Evolutionary conservation across 2,888 invertebrate genomes (phyloP).

Genomic region (Copidosoma aretas): DNA sequence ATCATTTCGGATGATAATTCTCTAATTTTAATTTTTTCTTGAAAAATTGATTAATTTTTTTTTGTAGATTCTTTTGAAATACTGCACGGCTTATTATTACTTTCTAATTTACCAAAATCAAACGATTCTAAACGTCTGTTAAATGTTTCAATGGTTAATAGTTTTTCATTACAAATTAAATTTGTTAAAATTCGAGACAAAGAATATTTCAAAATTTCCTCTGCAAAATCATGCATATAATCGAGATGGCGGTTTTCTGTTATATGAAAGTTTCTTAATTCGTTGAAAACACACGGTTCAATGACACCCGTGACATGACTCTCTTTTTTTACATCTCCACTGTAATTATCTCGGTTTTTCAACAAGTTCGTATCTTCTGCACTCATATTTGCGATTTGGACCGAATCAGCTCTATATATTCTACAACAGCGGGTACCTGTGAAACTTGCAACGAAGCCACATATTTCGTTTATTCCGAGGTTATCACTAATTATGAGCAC

Average conservation of each 20-base stretch:
- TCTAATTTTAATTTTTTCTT: conserved; percentile 18
- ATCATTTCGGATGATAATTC: conserved; percentile 36
- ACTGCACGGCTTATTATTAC: conserved; percentile 19
- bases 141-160: conserved; percentile 19
- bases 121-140: too few relatives aligned
- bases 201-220: conserved; percentile 19
- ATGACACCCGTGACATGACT: conserved; percentile 28
- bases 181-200: conserved; percentile 22
- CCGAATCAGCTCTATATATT: neutral
- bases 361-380: conserved; percentile 7
- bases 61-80: conserved; percentile 10
- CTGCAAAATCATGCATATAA: neutral
- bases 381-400: conserved; percentile 24
- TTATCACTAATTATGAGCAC: neutral
- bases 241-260: conserved; percentile 20
- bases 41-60: neutral
- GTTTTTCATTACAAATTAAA: conserved; percentile 13
- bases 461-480: neutral
- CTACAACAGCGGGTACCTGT: neutral
- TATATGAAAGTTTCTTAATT: conserved; percentile 31
- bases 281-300: conserved; percentile 34
- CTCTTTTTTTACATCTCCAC: conserved; percentile 20
- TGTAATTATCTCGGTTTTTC: conserved; percentile 4
- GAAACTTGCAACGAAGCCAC: neutral
- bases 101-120: conserved; percentile 12